A percentile compares a stretch with the other conserved stretches of the same genome.
Conservation (phyloP, 2,113 vertebrate genomes). For the Platycercus adscitus region DNA sequence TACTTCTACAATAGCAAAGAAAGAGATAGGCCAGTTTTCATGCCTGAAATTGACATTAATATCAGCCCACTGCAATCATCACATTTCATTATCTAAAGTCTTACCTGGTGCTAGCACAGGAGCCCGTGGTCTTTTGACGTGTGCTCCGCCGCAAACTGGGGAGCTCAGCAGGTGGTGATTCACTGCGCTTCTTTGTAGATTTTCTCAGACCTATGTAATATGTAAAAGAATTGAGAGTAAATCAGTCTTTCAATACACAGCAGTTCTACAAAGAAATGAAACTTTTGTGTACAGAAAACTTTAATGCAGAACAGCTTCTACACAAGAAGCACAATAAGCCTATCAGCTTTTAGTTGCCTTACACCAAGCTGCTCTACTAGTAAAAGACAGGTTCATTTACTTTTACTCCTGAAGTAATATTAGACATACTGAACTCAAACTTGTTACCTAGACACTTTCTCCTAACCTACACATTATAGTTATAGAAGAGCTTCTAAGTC, state of each 20-base stretch:
- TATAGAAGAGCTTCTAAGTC: neutral
- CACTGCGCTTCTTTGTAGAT: conserved; percentile 98
- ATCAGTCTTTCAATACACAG: neutral
- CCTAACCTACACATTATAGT: neutral
- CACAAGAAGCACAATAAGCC: neutral
- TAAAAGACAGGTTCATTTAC: neutral
- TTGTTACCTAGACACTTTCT: neutral
- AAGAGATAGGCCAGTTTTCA: neutral
- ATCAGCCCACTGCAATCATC: neutral
- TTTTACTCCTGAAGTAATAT: neutral
- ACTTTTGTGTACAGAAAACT: neutral
- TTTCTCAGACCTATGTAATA: conserved; percentile 89
- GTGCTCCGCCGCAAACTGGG: conserved; percentile 99
- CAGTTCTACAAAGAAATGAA: neutral
- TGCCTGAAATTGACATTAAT: neutral
- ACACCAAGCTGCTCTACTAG: neutral
- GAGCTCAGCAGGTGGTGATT: conserved; percentile 99
- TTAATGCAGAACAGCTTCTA: neutral
- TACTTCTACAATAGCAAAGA: neutral
- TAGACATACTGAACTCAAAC: neutral
- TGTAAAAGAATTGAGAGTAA: neutral
- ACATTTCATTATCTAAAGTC: neutral
- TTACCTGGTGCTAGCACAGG: conserved; percentile 99
- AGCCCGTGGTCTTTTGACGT: conserved; percentile 99
- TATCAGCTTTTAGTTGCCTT: neutral